phyloP scores from a whole-genome alignment of 2,888 invertebrate genomes.

The Trypoxylon attenuatum region DNA sequence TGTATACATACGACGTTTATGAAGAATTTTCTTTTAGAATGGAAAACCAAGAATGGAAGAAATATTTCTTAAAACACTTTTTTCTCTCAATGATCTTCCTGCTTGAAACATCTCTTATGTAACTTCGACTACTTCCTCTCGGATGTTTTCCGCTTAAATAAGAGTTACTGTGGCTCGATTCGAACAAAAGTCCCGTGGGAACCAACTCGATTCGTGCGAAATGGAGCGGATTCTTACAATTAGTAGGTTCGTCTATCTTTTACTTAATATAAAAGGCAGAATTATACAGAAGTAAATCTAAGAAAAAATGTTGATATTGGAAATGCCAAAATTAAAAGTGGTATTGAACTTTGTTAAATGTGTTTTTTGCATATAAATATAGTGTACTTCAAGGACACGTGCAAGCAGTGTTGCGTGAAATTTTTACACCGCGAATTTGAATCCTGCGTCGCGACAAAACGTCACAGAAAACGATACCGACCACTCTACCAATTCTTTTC shows the following conservation, averaged over 20 bases:
- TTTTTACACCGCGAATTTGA: conserved; percentile 9
- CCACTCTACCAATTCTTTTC: conserved; percentile 7
- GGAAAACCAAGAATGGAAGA: not conserved
- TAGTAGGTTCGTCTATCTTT: too few species aligned
- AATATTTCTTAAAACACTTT: conserved; percentile 17
- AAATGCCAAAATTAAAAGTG: too few species aligned
- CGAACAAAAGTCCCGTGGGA: conserved; percentile 23
- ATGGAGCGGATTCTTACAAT: too few species aligned
- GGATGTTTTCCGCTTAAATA: conserved; percentile 7
- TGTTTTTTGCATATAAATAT: too few species aligned
- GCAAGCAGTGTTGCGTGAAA: conserved; percentile 1
- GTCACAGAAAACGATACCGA: conserved; percentile 27
- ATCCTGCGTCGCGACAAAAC: conserved; percentile 11
- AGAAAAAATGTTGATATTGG: too few species aligned
- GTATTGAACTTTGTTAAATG: too few species aligned
- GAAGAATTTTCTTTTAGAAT: too few species aligned
- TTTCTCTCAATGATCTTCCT: too few species aligned
- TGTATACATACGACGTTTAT: too few species aligned
- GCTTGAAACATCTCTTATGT: conserved; percentile 11
- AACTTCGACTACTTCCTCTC: conserved; percentile 11
- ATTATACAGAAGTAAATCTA: too few species aligned
- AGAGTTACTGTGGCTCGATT: conserved; percentile 11
- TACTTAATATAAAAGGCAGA: too few species aligned
- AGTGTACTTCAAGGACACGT: too few species aligned
- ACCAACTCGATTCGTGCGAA: not conserved